phyloP scores from a whole-genome alignment of 2,888 invertebrate species.

The Bembecia ichneumoniformis region DNA sequence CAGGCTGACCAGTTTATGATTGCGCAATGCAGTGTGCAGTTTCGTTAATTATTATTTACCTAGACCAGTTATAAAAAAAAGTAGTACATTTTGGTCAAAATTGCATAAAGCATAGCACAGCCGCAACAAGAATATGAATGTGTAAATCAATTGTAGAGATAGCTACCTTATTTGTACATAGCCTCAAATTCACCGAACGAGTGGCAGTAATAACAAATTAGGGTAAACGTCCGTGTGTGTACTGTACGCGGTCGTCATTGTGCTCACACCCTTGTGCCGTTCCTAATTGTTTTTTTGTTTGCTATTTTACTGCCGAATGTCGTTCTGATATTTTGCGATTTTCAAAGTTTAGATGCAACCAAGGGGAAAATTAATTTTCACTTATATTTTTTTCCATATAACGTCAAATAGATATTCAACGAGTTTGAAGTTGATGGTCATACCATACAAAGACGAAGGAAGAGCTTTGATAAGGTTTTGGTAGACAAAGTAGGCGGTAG shows the following conservation, averaged over 20 bases:
- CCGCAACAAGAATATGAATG: background rate
- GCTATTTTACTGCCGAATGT: slow-evolving; percentile 45
- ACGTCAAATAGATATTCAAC: too few species aligned
- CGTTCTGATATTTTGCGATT: slow-evolving; percentile 21
- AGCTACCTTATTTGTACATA: slow-evolving; percentile 42
- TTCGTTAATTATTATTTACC: too few species aligned
- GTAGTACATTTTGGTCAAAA: too few species aligned
- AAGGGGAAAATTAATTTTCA: background rate
- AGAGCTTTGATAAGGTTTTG: too few species aligned
- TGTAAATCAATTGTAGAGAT: background rate
- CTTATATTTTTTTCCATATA: too few species aligned
- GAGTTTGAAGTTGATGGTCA: too few species aligned
- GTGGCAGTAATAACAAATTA: slow-evolving; percentile 60
- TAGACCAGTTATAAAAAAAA: too few species aligned
- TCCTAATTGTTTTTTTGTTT: slow-evolving; percentile 65
- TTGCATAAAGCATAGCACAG: too few species aligned
- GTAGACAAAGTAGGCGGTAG: too few species aligned
- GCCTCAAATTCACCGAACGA: slow-evolving; percentile 39
- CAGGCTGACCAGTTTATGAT: too few species aligned
- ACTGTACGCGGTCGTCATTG: slow-evolving; percentile 36
- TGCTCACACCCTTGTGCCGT: slow-evolving; percentile 33
- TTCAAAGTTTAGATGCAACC: slow-evolving; percentile 3
- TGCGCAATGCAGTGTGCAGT: too few species aligned
- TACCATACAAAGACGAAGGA: too few species aligned
- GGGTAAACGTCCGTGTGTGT: slow-evolving; percentile 46